Evolutionary conservation across 2,888 invertebrate genomes (phyloP).

Genomic region (Hypomecis atomaria): DNA sequence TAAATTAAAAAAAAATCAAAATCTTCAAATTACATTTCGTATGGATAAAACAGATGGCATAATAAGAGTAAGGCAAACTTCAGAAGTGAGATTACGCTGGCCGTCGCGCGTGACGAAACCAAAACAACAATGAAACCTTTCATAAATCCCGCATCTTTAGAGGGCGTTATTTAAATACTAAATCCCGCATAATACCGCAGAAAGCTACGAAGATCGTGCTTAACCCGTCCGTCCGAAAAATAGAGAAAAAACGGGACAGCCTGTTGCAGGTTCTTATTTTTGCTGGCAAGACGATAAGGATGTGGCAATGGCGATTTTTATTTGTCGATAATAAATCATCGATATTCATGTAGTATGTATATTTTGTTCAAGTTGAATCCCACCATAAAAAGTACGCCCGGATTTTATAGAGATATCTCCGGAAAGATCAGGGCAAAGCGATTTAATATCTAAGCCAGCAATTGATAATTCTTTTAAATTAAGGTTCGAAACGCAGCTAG

Average conservation of each 20-base stretch:
- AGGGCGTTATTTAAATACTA: slow-evolving; percentile 27
- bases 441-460: too few species aligned
- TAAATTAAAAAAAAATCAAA: too few species aligned
- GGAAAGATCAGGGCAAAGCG: too few species aligned
- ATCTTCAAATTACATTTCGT: background rate
- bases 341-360: too few species aligned
- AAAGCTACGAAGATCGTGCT: slow-evolving; percentile 47
- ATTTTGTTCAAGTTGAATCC: too few species aligned
- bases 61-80: too few species aligned
- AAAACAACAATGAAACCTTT: slow-evolving; percentile 2
- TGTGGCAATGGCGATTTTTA: slow-evolving; percentile 8
- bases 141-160: slow-evolving; percentile 8
- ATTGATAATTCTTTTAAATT: too few species aligned
- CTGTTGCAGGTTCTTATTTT: slow-evolving; percentile 64
- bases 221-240: slow-evolving; percentile 50
- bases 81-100: too few species aligned
- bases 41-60: background rate
- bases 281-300: slow-evolving; percentile 40
- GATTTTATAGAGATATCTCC: too few species aligned
- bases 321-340: slow-evolving; percentile 1
- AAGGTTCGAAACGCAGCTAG: too few species aligned
- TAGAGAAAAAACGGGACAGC: slow-evolving; percentile 50
- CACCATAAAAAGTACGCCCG: too few species aligned
- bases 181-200: slow-evolving; percentile 25
- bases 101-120: background rate